Base-by-base conservation (phyloP, 2,113 vertebrate species). In the Hiodon alosoides region DNA sequence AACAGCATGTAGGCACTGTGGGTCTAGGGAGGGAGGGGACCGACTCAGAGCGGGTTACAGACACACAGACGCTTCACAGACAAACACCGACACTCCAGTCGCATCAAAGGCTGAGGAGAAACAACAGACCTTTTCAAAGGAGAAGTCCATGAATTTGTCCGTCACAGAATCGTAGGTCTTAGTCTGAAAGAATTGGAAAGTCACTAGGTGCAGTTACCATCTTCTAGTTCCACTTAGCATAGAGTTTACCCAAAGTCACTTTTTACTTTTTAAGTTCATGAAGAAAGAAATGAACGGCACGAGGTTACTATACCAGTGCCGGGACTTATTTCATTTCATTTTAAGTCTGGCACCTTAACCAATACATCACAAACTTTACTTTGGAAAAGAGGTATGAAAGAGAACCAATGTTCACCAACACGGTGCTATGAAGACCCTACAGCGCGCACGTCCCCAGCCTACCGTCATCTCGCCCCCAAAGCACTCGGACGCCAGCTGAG, bases 141-240 rank as follows among this genome's bases (percentile, higher is more conserved):
- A 99, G 87, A 99, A 99, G 85, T 99, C 97, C 97, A 99, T 99
- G 83, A 99, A 99, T 84, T 99, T 99, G 89, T 99, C 97, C 1
- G 97, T 99, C 76, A 99, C 97, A 2, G 97, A 99, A 91, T 99
- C 97, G 0, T 99, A 99, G 1, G 97, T 99, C 89, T 99, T 99
- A 3, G 97, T 99, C 97, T 99, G 88, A 73, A 83, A 77, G 79
- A 79, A 79, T 51, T 70, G 46, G 46, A 57, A 5, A 13, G 31
- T 31, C 31, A 31, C 31, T 31, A 31, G 1, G 31, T 31, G 31
- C 31, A 31, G 31, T 31, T 31, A 31, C 31, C 31, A 31, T 31
- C 31, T 31, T 31, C 31, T 31, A 31, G 31, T 31, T 31, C 31
- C 31, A 31, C 31, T 31, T 31, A 31, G 31, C n/a, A n/a, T n/a